Evolutionary conservation across 2,113 vertebrate species (phyloP).

Genomic region (Tupaia chinensis): DNA sequence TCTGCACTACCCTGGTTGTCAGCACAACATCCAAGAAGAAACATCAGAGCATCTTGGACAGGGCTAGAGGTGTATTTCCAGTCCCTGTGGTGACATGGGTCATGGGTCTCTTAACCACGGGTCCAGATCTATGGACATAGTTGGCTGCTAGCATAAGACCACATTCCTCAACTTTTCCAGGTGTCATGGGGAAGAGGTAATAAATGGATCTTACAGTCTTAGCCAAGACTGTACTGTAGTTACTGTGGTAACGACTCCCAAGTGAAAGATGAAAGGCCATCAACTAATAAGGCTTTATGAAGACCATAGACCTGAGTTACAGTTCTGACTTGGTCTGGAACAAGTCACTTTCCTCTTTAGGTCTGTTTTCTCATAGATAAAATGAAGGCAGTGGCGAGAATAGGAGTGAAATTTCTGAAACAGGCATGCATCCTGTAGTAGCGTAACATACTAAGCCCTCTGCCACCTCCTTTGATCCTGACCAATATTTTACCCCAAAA

Average conservation of each 20-base stretch:
- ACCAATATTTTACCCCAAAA: neutral
- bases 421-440: rapidly evolving
- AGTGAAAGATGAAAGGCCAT: neutral
- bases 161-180: neutral
- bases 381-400: rapidly evolving
- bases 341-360: neutral
- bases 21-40: neutral
- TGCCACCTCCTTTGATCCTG: neutral
- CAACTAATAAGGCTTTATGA: neutral
- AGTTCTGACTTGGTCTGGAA: neutral
- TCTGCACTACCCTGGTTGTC: neutral
- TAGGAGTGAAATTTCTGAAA: neutral
- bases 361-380: neutral
- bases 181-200: neutral
- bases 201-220: neutral
- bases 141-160: neutral
- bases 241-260: no score
- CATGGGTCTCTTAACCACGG: neutral
- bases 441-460: neutral
- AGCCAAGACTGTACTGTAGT: neutral
- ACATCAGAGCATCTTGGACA: neutral
- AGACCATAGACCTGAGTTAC: neutral
- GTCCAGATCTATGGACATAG: no score
- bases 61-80: neutral
- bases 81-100: no score